Evolutionary conservation across 2,113 vertebrate genomes (phyloP).

Genomic region (Falcunculus frontatus): DNA sequence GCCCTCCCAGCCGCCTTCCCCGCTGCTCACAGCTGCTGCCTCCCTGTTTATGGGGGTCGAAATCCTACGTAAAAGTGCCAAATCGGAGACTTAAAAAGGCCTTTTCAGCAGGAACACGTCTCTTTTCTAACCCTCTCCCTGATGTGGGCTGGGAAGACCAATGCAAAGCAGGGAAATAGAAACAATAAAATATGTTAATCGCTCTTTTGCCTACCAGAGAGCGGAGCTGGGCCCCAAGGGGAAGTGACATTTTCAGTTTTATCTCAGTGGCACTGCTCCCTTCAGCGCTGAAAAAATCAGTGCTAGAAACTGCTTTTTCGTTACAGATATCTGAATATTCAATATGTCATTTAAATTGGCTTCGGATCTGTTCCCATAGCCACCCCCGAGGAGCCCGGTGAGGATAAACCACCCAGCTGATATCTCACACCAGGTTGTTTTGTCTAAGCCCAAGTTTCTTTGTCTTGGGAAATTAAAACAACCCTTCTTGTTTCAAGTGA

Average conservation of each 20-base stretch:
- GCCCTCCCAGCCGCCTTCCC: neutral
- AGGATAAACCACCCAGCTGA: neutral
- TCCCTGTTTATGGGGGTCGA: neutral
- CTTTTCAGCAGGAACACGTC: neutral
- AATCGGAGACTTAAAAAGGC: neutral
- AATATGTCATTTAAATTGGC: neutral
- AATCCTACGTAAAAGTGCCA: neutral
- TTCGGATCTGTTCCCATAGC: accelerated
- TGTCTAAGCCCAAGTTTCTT: neutral
- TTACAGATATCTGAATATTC: neutral
- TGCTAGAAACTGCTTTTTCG: neutral
- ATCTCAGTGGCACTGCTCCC: neutral
- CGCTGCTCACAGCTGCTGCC: neutral
- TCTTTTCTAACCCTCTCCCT: neutral
- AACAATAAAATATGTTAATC: neutral
- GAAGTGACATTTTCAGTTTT: neutral
- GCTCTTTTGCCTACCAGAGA: neutral
- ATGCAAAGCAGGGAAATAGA: neutral
- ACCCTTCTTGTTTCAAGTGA: neutral
- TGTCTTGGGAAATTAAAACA: neutral
- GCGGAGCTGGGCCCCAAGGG: neutral
- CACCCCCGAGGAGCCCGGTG: accelerated
- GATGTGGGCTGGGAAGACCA: neutral
- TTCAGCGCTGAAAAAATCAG: neutral
- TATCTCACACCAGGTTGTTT: neutral